These are phyloP conservation scores for Megalonaias nervosa DNA, from an alignment of 1,140 invertebrate genomes.

Conservation along the genomic window DNA sequence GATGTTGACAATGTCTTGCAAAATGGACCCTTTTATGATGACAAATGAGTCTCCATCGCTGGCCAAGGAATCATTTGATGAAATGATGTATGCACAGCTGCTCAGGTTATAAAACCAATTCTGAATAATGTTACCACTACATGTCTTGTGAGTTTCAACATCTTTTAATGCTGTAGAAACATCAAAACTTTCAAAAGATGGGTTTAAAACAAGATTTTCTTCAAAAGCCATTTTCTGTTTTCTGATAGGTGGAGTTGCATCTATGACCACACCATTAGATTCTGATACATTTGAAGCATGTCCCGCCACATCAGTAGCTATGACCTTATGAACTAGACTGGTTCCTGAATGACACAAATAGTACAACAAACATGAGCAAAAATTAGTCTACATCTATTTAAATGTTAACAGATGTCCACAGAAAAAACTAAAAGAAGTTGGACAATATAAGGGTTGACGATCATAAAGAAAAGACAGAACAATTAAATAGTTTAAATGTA, in stretches of 20 bases:
- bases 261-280: constrained; percentile 43
- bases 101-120: background rate
- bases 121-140: background rate
- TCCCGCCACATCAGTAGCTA: constrained; percentile 5
- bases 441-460: too few species aligned
- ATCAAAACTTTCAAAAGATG: constrained; percentile 28
- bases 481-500: too few species aligned
- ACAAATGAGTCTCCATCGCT: constrained; percentile 7
- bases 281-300: constrained; percentile 9
- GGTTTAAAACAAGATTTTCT: constrained; percentile 37
- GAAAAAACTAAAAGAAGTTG: too few species aligned
- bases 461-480: too few species aligned
- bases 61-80: constrained; percentile 1
- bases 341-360: background rate
- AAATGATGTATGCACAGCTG: background rate
- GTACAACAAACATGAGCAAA: too few species aligned
- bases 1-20: background rate
- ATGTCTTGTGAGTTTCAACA: constrained; percentile 10
- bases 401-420: too few species aligned
- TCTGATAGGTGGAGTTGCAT: constrained; percentile 28
- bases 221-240: constrained; percentile 6
- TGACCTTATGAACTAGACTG: background rate
- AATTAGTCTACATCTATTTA: too few species aligned
- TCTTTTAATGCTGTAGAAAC: background rate
- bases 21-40: background rate